Conservation (phyloP, 1,140 invertebrate species). For the Chrysoperla carnea region DNA sequence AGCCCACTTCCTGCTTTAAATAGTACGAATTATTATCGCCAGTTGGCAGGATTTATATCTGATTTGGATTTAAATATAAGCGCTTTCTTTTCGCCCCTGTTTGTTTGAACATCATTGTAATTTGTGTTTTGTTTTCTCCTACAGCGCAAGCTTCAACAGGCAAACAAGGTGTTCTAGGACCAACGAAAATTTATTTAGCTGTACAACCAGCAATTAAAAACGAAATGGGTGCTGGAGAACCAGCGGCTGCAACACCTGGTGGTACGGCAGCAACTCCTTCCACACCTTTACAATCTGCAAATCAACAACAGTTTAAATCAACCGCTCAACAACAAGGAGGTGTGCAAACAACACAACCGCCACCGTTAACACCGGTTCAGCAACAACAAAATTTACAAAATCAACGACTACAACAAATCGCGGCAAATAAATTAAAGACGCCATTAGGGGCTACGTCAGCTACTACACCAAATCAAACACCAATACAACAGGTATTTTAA, state of each 20-base stretch:
- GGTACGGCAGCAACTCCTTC: constrained; percentile 14
- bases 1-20: too few relatives aligned
- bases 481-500: neutral
- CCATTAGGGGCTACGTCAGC: neutral
- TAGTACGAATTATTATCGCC: too few relatives aligned
- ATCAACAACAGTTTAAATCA: constrained; percentile 2
- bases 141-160: constrained; percentile 61
- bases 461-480: neutral
- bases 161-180: constrained; percentile 62
- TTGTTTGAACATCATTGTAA: too few relatives aligned
- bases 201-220: constrained; percentile 40
- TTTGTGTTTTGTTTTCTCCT: too few relatives aligned
- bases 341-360: constrained; percentile 21
- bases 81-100: too few relatives aligned
- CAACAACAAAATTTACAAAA: constrained; percentile 18
- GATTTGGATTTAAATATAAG: too few relatives aligned
- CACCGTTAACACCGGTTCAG: constrained; percentile 28
- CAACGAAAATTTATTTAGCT: constrained; percentile 68
- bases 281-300: constrained; percentile 5
- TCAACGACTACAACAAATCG: too few relatives aligned
- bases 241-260: constrained; percentile 8
- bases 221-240: constrained; percentile 9
- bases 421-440: too few relatives aligned
- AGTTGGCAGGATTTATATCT: too few relatives aligned
- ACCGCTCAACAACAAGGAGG: constrained; percentile 1